phyloP scores from a whole-genome alignment of 2,797 vertebrate genomes.

The Tarsius wallacei region DNA sequence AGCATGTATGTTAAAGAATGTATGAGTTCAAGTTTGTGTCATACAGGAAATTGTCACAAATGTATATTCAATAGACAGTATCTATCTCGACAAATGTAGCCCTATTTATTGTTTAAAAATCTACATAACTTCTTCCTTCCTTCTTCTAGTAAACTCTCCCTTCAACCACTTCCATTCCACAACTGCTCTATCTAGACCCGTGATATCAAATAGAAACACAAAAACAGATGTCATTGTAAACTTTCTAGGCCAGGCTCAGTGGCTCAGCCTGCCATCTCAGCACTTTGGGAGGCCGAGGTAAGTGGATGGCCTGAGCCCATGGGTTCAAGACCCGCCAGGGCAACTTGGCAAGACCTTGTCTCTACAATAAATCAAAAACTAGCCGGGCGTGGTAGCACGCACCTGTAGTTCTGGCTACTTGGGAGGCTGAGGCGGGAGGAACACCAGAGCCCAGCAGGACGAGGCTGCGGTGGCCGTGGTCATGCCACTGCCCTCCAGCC shows the following conservation, averaged over 20 bases:
- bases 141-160: constrained; percentile 2
- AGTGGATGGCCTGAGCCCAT: too few species aligned
- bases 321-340: too few species aligned
- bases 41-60: not conserved
- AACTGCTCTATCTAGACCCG: not conserved
- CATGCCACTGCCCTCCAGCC: too few species aligned
- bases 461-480: too few species aligned
- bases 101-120: not conserved
- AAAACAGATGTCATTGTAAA: not conserved
- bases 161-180: not conserved
- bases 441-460: too few species aligned
- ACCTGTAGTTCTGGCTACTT: too few species aligned
- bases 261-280: too few species aligned
- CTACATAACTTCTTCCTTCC: not conserved
- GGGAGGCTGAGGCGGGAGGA: too few species aligned
- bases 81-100: not conserved
- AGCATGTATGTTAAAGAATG: not conserved
- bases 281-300: too few species aligned
- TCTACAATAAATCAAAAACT: too few species aligned
- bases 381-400: too few species aligned
- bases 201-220: not conserved
- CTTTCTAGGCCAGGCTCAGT: not conserved
- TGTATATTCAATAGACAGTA: not conserved
- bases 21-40: not conserved
- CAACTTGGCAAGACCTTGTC: too few species aligned